Evolutionary conservation across 2,113 vertebrate genomes (phyloP), one percentile per base, ranked within the genome.

Genomic region (Mustela lutreola): DNA sequence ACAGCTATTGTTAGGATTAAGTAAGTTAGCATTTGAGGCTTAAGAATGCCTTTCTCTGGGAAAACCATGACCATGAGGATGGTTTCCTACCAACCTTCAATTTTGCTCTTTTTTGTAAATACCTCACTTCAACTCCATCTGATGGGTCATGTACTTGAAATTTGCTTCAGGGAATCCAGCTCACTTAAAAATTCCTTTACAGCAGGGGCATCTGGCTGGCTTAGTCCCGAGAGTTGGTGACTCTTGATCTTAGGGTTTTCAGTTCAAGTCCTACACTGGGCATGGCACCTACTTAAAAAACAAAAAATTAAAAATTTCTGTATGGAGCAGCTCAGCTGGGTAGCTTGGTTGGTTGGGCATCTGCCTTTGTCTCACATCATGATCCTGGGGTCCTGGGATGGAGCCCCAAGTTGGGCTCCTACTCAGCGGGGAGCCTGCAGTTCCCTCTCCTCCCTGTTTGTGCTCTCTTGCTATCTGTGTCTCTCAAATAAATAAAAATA

Each of bases 61-160:
- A 92, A 95, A 80, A 89, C 16, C 4, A 14, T 22, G 79, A 39
- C 9, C 5, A 10, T 11, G 62, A 85, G 63, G 58, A 50, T 86
- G 65, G 28, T 82, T 89, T 92, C 73, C 39, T 33, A 65, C 42
- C 15, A 71, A 50, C 31, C 89, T 94, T 89, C 36, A 58, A 42
- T 39, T 95, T 82, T 80, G 31, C 45, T 75, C 11, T 42, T 80
- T 67, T 91, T 63, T 33, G 11, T 21, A 53, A 90, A 73, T 18
- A 73, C 11, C 42, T 92, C 45, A 91, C 53, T 95, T 86, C 11
- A 90, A 11, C 26, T 53, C 31, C 53, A 42, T 65, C 70, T 26
- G 39, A 50, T 87, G 14, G 83, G 26, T 33, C 42, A 80, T 76
- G 79, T 88, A 65, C 63, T 90, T 73, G 62, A 78, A 96, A 95